Conservation (phyloP, 1,140 invertebrate species). For the Lucilia sericata region DNA sequence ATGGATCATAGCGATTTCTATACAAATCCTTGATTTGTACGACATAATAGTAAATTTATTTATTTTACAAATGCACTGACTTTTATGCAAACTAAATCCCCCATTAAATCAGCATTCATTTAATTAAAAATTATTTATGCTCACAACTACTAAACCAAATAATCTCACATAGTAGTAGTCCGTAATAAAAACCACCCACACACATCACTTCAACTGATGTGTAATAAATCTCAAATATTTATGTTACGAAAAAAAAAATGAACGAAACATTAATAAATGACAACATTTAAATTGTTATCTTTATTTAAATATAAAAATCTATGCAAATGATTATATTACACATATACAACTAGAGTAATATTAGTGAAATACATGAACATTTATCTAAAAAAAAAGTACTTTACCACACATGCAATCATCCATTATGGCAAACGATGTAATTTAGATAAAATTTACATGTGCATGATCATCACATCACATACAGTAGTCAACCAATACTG, state of each 20-base stretch:
- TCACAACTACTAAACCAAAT: too few relatives aligned
- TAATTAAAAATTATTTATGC: too few relatives aligned
- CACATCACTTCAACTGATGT: too few relatives aligned
- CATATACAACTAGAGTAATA: background rate
- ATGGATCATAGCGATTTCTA: too few relatives aligned
- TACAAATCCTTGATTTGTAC: too few relatives aligned
- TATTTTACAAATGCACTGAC: too few relatives aligned
- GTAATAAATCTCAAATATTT: background rate
- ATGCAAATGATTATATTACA: conserved; percentile 9
- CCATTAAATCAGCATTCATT: too few relatives aligned
- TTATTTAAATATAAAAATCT: background rate
- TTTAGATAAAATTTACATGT: conserved; percentile 24
- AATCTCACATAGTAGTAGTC: too few relatives aligned
- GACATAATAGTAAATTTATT: too few relatives aligned
- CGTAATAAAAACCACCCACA: too few relatives aligned
- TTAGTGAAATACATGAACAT: background rate
- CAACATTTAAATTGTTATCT: background rate
- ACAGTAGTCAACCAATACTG: background rate
- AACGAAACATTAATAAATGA: conserved; percentile 10
- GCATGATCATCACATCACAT: conserved; percentile 22
- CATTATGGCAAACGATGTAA: conserved; percentile 15
- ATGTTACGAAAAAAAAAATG: background rate
- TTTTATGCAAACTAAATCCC: too few relatives aligned
- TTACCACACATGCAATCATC: conserved; percentile 21
- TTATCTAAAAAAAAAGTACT: background rate